Conservation (phyloP, 2,888 invertebrate genomes). For the Meghimatium bilineatum region DNA sequence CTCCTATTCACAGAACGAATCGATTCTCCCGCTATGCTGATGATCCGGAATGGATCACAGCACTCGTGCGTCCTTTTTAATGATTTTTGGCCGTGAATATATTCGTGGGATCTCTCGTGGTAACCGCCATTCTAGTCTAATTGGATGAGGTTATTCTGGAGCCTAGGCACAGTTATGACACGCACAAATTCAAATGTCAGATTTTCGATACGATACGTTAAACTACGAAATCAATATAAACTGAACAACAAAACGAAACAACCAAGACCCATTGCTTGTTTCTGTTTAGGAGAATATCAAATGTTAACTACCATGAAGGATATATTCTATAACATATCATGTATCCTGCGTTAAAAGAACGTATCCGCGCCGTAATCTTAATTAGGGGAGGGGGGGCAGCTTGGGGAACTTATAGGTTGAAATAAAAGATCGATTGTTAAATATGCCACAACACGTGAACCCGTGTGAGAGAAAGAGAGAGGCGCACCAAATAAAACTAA, state of each 20-base stretch:
- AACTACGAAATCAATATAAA: background rate
- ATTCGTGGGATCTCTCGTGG: background rate
- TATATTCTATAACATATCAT: no score
- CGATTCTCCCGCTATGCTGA: background rate
- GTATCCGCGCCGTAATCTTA: no score
- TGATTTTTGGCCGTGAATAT: slow-evolving; percentile 17
- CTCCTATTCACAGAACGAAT: background rate
- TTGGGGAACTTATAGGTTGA: no score
- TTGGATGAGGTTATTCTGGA: slow-evolving; percentile 13
- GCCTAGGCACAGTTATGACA: background rate
- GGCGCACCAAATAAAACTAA: no score
- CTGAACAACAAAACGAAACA: background rate
- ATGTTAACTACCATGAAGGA: no score
- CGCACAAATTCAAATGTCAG: background rate
- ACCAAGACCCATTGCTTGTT: no score
- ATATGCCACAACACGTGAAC: no score
- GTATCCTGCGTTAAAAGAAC: no score
- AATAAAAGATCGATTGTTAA: no score
- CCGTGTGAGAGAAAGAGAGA: no score
- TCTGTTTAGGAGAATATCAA: no score
- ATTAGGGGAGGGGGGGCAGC: no score
- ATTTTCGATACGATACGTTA: background rate
- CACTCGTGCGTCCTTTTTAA: slow-evolving; percentile 1
- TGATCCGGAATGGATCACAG: background rate
- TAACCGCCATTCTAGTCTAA: background rate